Evolutionary conservation across 2,888 invertebrate genomes (phyloP).

Genomic region (Schizaphis graminum): DNA sequence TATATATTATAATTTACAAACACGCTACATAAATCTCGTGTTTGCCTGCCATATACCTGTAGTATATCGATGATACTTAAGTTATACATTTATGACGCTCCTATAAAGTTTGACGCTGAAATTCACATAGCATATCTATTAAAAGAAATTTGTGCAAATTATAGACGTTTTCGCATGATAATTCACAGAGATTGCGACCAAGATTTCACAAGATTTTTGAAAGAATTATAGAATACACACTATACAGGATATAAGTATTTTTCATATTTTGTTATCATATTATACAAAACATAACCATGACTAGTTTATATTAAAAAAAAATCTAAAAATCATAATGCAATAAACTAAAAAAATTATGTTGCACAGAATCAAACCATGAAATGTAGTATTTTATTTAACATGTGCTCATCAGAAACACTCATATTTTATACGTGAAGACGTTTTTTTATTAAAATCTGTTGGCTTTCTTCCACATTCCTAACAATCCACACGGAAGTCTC

Average conservation of each 20-base stretch:
- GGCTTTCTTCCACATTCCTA: slow-evolving; percentile 39
- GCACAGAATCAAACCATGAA: neutral
- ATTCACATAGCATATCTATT: neutral
- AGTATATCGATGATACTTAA: neutral
- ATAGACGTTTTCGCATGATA: neutral
- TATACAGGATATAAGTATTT: neutral
- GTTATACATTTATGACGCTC: neutral
- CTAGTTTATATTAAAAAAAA: neutral
- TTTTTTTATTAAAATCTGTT: slow-evolving; percentile 13
- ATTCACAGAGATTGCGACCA: neutral
- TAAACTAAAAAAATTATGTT: neutral
- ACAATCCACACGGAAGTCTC: slow-evolving; percentile 38
- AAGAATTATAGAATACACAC: neutral
- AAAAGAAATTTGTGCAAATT: neutral
- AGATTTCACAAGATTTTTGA: neutral
- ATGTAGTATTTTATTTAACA: slow-evolving; percentile 29
- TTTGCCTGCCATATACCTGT: neutral
- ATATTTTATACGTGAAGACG: slow-evolving; percentile 11
- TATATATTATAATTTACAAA: neutral
- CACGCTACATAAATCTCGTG: neutral
- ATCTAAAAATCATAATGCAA: neutral
- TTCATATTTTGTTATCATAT: neutral
- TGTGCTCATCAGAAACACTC: slow-evolving; percentile 9
- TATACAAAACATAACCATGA: neutral
- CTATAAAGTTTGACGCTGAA: neutral